These are phyloP conservation scores for Chydorus sphaericus DNA, from an alignment of 2,888 invertebrate species.

Conservation along the genomic window DNA sequence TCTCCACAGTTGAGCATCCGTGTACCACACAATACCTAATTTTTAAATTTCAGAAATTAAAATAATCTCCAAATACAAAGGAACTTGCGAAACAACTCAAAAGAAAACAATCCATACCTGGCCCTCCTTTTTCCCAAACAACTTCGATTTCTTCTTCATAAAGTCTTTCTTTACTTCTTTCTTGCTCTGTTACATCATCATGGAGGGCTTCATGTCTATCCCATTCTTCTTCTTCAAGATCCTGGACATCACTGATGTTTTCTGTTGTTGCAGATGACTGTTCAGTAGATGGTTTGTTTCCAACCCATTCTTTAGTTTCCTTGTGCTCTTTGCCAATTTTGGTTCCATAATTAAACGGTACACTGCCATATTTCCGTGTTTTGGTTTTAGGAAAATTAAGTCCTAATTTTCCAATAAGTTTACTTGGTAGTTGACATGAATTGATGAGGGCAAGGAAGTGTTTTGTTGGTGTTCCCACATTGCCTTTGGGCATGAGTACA, in stretches of 20 bases:
- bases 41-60: too few relatives aligned
- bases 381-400: slow-evolving; percentile 25
- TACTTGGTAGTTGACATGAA: slow-evolving; percentile 32
- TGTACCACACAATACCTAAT: slow-evolving; percentile 41
- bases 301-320: slow-evolving; percentile 19
- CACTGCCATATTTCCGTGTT: slow-evolving; percentile 30
- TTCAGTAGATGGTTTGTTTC: slow-evolving; percentile 9
- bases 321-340: slow-evolving; percentile 14
- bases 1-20: slow-evolving; percentile 39
- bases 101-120: too few relatives aligned
- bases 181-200: slow-evolving; percentile 33
- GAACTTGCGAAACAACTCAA: too few relatives aligned
- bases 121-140: slow-evolving; percentile 43
- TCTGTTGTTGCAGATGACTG: slow-evolving; percentile 8
- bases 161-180: slow-evolving; percentile 33
- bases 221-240: slow-evolving; percentile 37
- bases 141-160: slow-evolving; percentile 32
- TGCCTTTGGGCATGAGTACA: slow-evolving; percentile 35
- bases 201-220: slow-evolving; percentile 36
- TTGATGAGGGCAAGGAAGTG: slow-evolving; percentile 33
- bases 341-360: slow-evolving; percentile 28
- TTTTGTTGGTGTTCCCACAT: slow-evolving; percentile 38
- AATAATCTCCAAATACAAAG: too few relatives aligned
- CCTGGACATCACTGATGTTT: slow-evolving; percentile 24
- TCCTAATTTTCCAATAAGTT: slow-evolving; percentile 32